phyloP scores from a whole-genome alignment of 37 sponge, comb jelly and placozoan genomes.

The Cladorhizidae sp. region DNA sequence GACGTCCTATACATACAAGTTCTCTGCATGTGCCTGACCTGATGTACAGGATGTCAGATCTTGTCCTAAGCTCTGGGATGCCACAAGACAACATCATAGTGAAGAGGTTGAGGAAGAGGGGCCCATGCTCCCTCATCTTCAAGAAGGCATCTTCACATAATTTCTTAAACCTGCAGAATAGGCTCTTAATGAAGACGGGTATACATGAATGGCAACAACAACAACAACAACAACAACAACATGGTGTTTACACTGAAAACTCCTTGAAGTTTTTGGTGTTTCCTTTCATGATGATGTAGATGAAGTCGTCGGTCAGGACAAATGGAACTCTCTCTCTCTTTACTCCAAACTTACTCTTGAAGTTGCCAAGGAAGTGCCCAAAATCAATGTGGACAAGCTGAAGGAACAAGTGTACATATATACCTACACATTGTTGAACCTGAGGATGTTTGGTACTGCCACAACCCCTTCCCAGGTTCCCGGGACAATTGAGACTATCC shows the following conservation, averaged over 20 bases:
- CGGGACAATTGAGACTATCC: too few relatives aligned
- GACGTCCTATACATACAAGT: too few relatives aligned
- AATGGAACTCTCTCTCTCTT: conserved; percentile 98
- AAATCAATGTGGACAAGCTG: conserved; percentile 99
- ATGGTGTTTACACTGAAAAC: conserved; percentile 56
- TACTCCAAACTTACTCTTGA: conserved; percentile 96
- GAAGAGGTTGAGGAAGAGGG: conserved; percentile 94
- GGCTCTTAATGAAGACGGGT: not conserved
- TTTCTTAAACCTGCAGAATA: conserved; percentile 71
- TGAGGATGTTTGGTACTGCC: not conserved
- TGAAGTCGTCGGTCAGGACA: conserved; percentile 93
- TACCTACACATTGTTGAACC: not conserved
- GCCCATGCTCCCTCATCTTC: conserved; percentile 79
- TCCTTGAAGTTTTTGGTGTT: conserved; percentile 46
- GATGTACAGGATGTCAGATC: conserved; percentile 88
- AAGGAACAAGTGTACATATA: not conserved
- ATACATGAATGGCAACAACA: too few relatives aligned
- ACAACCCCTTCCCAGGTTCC: too few relatives aligned
- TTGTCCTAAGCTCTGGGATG: conserved; percentile 92
- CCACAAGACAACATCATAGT: conserved; percentile 97
- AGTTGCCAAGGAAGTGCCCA: conserved; percentile 99
- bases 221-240: too few relatives aligned
- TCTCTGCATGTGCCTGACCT: not conserved
- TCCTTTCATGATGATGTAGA: conserved; percentile 89
- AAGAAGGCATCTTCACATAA: conserved; percentile 94